These are phyloP conservation scores for Elmis aenea DNA, from an alignment of 2,888 invertebrate species.

Conservation along the genomic window DNA sequence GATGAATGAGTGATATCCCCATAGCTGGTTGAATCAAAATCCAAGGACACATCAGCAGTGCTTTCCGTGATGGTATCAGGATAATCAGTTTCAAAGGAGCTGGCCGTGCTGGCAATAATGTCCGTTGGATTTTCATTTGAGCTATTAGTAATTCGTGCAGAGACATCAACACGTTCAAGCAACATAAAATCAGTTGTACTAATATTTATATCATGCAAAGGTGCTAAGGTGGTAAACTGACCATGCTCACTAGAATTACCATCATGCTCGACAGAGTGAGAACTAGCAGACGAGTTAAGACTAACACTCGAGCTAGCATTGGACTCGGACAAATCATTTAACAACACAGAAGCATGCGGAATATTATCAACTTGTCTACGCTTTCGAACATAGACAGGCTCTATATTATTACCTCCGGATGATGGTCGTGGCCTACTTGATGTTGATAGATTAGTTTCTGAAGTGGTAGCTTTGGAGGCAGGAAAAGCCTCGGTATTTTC, in stretches of 20 bases:
- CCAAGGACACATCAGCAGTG: too few relatives aligned
- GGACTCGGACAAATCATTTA: conserved; percentile 26
- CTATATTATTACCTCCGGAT: conserved; percentile 51
- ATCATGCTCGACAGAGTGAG: conserved; percentile 39
- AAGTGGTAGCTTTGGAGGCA: conserved; percentile 65
- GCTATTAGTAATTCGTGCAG: conserved; percentile 28
- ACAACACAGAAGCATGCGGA: conserved; percentile 43
- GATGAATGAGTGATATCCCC: too few relatives aligned
- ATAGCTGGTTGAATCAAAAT: too few relatives aligned
- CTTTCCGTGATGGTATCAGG: too few relatives aligned
- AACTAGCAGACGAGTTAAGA: conserved; percentile 24
- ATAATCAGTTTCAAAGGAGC: too few relatives aligned
- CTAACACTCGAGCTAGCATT: conserved; percentile 28
- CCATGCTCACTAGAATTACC: conserved; percentile 34
- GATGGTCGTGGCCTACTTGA: conserved; percentile 59
- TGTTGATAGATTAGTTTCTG: conserved; percentile 68
- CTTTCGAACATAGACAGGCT: conserved; percentile 54
- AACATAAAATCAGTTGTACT: conserved; percentile 26
- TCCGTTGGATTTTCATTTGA: too few relatives aligned
- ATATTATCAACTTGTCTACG: conserved; percentile 58
- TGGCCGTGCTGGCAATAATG: too few relatives aligned
- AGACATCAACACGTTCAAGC: conserved; percentile 27
- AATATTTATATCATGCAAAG: conserved; percentile 39
- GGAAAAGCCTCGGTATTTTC: conserved; percentile 66
- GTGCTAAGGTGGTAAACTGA: conserved; percentile 28